Conservation (phyloP, 2,113 vertebrate genomes). For the Phocoena phocoena region DNA sequence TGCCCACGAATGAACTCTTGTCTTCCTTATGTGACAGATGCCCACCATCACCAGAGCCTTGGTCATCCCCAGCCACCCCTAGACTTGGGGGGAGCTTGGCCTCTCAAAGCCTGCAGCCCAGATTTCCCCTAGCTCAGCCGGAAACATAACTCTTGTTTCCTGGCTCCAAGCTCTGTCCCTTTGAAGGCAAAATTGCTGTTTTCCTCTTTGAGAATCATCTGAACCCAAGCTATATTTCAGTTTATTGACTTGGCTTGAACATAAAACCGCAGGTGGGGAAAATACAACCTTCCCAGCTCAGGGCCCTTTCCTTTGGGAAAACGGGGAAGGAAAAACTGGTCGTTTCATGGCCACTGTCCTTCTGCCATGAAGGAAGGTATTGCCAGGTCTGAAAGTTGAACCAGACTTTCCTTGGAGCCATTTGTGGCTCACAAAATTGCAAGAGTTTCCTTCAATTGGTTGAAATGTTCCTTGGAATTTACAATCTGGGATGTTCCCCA, state of each 20-base stretch:
- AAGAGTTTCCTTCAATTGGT: slow-evolving; percentile 70
- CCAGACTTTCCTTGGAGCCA: slow-evolving; percentile 78
- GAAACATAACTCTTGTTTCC: slow-evolving; percentile 70
- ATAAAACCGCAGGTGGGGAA: slow-evolving; percentile 82
- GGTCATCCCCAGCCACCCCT: background rate
- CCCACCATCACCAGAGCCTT: background rate
- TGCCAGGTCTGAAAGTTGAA: slow-evolving; percentile 70
- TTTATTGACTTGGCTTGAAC: slow-evolving; percentile 79
- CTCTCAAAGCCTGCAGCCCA: background rate
- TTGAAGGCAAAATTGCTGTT: slow-evolving; percentile 72
- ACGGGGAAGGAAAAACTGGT: slow-evolving; percentile 60
- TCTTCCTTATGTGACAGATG: background rate
- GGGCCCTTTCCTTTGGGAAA: slow-evolving; percentile 63
- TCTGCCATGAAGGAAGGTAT: slow-evolving; percentile 45
- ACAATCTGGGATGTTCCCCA: slow-evolving; percentile 38
- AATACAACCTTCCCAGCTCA: slow-evolving; percentile 47
- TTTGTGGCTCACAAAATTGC: slow-evolving; percentile 54
- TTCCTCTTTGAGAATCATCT: slow-evolving; percentile 70
- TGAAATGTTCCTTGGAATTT: slow-evolving; percentile 62
- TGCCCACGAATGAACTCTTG: background rate
- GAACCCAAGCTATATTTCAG: slow-evolving; percentile 73
- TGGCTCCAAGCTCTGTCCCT: slow-evolving; percentile 55
- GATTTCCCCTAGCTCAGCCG: background rate
- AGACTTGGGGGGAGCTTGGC: background rate
- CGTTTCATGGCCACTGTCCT: slow-evolving; percentile 49